phyloP scores from a whole-genome alignment of 2,797 vertebrate species.

The Echiichthys vipera region DNA sequence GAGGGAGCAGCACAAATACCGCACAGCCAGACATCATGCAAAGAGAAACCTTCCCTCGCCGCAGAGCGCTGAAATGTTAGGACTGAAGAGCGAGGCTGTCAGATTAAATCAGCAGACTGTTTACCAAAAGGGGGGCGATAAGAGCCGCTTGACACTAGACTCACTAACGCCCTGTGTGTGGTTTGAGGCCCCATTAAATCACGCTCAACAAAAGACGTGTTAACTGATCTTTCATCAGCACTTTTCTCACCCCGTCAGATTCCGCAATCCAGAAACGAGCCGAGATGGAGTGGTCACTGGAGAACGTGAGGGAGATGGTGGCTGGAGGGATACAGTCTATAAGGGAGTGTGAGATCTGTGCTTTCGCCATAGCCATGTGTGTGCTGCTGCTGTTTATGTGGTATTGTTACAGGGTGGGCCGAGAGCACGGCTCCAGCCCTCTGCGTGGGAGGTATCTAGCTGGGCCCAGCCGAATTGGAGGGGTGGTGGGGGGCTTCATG shows the following conservation, averaged over 20 bases:
- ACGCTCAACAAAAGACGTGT: slow-evolving; percentile 46
- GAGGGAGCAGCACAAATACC: slow-evolving; percentile 65
- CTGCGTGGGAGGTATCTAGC: slow-evolving; percentile 78
- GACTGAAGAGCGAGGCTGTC: slow-evolving; percentile 59
- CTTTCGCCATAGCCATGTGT: slow-evolving; percentile 87
- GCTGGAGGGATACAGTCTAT: slow-evolving; percentile 93
- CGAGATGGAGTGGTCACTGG: slow-evolving; percentile 90
- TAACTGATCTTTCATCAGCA: slow-evolving; percentile 57
- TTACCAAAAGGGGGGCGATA: slow-evolving; percentile 54
- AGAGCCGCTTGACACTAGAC: slow-evolving; percentile 60
- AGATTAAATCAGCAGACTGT: slow-evolving; percentile 73
- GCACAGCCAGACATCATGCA: slow-evolving; percentile 69
- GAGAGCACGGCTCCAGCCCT: slow-evolving; percentile 87
- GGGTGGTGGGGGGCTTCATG: slow-evolving; percentile 84
- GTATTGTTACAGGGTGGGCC: slow-evolving; percentile 97
- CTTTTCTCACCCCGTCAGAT: slow-evolving; percentile 35
- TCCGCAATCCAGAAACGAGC: slow-evolving; percentile 30
- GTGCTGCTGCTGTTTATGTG: slow-evolving; percentile 93
- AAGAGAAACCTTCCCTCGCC: slow-evolving; percentile 50
- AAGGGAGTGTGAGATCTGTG: slow-evolving; percentile 91
- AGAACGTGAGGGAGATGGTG: slow-evolving; percentile 91
- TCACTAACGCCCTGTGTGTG: slow-evolving; percentile 43
- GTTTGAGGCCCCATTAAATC: slow-evolving; percentile 52
- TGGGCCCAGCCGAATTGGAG: slow-evolving; percentile 74
- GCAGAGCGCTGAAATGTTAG: slow-evolving; percentile 76